phyloP scores from a whole-genome alignment of 2,888 invertebrate genomes.

The Myopa tessellatipennis region DNA sequence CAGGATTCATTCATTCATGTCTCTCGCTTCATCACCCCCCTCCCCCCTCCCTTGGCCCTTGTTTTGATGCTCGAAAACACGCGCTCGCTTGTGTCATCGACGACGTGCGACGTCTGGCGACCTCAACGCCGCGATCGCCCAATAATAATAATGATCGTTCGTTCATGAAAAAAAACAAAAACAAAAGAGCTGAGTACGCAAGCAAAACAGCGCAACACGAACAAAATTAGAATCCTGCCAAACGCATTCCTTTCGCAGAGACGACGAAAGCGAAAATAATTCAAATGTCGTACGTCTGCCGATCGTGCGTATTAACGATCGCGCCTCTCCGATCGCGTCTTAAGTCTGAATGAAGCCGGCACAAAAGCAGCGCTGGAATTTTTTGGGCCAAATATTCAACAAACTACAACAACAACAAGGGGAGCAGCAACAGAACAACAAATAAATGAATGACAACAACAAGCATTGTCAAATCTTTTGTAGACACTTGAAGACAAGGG shows the following conservation, averaged over 20 bases:
- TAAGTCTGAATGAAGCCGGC: background rate
- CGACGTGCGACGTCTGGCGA: conserved; percentile 1
- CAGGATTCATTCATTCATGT: conserved; percentile 66
- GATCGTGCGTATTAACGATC: conserved; percentile 9
- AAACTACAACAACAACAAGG: conserved; percentile 24
- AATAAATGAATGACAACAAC: conserved; percentile 34
- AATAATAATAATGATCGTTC: background rate
- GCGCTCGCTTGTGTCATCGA: conserved; percentile 14
- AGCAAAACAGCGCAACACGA: background rate
- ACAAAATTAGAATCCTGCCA: conserved; percentile 9
- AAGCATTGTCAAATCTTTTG: conserved; percentile 35
- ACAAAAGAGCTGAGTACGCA: background rate
- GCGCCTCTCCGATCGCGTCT: background rate
- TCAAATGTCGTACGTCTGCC: conserved; percentile 19
- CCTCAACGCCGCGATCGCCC: background rate
- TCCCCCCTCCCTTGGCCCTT: conserved; percentile 42
- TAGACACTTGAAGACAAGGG: conserved; percentile 35
- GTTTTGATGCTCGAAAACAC: conserved; percentile 16
- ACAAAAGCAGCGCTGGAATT: conserved; percentile 14
- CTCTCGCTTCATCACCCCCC: conserved; percentile 50
- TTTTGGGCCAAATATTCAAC: conserved; percentile 7
- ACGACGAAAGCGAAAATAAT: conserved; percentile 14
- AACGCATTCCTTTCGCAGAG: conserved; percentile 7
- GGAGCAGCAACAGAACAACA: background rate
- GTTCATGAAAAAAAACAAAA: background rate